phyloP scores from a whole-genome alignment of 2,888 invertebrate genomes.

The Pristionchus exspectatus region DNA sequence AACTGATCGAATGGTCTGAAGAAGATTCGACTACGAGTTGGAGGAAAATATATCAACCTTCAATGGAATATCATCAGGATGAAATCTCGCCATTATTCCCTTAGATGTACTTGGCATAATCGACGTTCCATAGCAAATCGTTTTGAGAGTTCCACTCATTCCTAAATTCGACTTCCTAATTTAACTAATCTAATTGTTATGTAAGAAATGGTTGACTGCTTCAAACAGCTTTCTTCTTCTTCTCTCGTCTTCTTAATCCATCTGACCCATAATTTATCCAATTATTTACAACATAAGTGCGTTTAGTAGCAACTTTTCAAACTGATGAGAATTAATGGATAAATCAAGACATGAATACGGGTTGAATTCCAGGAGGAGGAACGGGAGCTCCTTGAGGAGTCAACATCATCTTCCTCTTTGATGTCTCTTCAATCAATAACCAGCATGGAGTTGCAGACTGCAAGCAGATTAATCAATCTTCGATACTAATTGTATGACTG shows the following conservation, averaged over 20 bases:
- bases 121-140: constrained; percentile 48
- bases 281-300: constrained; percentile 35
- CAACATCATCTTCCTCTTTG: constrained; percentile 54
- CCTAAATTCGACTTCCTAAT: background rate
- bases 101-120: constrained; percentile 49
- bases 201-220: constrained; percentile 11
- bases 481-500: background rate
- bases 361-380: constrained; percentile 4
- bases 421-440: constrained; percentile 53
- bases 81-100: constrained; percentile 19
- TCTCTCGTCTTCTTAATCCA: background rate
- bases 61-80: constrained; percentile 4
- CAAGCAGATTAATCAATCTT: background rate
- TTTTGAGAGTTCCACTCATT: constrained; percentile 28
- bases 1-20: background rate
- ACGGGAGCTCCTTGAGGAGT: constrained; percentile 24
- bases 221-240: background rate
- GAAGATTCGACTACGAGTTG: too few relatives aligned
- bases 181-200: background rate
- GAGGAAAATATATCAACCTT: background rate
- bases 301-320: background rate
- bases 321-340: background rate
- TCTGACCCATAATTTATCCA: constrained; percentile 27
- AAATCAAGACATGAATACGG: constrained; percentile 34
- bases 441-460: constrained; percentile 52